Conservation (phyloP, 2,113 vertebrate genomes). For the Brienomyrus longianalis region DNA sequence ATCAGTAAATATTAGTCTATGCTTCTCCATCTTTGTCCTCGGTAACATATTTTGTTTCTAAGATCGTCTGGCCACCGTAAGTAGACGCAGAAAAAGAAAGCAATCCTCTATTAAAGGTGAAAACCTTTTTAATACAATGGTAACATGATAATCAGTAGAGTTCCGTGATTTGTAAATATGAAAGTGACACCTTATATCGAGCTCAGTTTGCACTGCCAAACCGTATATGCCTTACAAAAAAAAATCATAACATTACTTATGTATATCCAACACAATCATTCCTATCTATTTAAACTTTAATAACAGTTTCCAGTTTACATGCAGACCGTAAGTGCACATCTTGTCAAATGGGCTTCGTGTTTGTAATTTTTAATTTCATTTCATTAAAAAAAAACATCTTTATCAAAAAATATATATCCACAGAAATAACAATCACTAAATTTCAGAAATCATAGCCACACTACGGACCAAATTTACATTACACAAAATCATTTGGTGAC, state of each 20-base stretch:
- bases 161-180: background rate
- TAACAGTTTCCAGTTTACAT: slow-evolving; percentile 10
- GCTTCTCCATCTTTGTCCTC: background rate
- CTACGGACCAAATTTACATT: background rate
- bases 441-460: slow-evolving; percentile 2
- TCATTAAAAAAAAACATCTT: slow-evolving; percentile 13
- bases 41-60: background rate
- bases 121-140: slow-evolving; percentile 29
- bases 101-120: slow-evolving; percentile 24
- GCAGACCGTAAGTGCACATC: slow-evolving; percentile 13
- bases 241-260: background rate
- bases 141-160: slow-evolving; percentile 17
- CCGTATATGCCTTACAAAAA: background rate
- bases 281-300: slow-evolving; percentile 4
- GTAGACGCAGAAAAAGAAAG: slow-evolving; percentile 13
- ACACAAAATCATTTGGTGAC: slow-evolving; percentile 8
- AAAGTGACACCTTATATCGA: background rate
- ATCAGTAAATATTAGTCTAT: background rate
- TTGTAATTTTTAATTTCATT: background rate
- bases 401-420: slow-evolving; percentile 20
- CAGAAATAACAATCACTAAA: slow-evolving; percentile 6
- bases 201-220: background rate
- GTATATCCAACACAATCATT: slow-evolving; percentile 10
- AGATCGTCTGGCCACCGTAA: background rate
- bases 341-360: background rate